A percentile compares a stretch with the other conserved stretches of the same genome.
Conservation (phyloP, 1,140 invertebrate genomes). For the Conus betulinus region DNA sequence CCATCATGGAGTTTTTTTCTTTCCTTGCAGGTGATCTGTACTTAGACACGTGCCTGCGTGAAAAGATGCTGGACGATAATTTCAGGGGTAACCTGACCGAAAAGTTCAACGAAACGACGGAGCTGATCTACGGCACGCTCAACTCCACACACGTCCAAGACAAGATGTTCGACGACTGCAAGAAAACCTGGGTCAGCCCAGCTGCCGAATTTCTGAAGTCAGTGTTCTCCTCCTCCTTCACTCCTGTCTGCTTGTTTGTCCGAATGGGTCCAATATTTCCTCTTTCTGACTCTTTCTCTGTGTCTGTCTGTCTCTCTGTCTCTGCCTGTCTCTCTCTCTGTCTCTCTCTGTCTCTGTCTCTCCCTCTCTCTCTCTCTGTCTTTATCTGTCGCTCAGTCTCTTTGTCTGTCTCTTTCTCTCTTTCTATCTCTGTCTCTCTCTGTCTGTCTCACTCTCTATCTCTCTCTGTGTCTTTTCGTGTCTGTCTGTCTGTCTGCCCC, state of each 20-base stretch:
- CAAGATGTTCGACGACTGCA: neutral
- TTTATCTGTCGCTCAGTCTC: too few species aligned
- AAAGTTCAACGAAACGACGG: neutral
- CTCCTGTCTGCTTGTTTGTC: neutral
- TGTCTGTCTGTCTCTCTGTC: neutral
- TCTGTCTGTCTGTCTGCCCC: too few species aligned
- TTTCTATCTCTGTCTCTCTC: too few species aligned
- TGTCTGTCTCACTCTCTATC: too few species aligned
- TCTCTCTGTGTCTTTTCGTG: too few species aligned
- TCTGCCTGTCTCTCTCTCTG: neutral
- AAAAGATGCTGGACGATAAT: neutral
- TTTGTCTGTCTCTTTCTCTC: too few species aligned
- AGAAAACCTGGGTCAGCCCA: constrained; percentile 10
- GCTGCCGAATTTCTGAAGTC: neutral
- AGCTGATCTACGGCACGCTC: neutral
- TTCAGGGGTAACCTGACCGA: neutral
- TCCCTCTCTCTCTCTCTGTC: too few species aligned
- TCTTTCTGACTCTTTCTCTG: neutral
- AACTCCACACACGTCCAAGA: neutral
- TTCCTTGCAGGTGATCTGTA: neutral
- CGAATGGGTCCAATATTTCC: neutral
- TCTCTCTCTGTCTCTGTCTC: neutral
- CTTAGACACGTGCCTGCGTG: neutral
- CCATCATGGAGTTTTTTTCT: too few species aligned
- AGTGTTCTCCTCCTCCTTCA: neutral